Base-by-base conservation (phyloP, 2,113 vertebrate species). In the Pollimyrus isidori region DNA sequence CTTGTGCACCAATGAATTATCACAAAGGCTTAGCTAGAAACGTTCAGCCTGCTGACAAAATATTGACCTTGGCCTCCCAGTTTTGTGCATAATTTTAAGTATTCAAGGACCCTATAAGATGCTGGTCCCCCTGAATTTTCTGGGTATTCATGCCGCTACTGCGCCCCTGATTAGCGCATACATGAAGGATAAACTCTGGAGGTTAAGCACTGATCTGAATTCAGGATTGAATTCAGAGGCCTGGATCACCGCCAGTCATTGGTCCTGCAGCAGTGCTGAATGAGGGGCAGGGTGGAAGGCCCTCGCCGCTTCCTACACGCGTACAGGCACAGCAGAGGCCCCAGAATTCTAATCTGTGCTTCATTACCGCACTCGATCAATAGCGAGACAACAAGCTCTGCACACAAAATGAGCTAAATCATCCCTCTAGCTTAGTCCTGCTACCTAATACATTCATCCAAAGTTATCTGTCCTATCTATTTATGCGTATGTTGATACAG, bases 291-390 rank as follows among this genome's bases (percentile, higher is more conserved):
- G 50, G 2, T 35, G 1, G 0, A 35, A 9, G 30, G 35, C 86
- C 35, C 21, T n/a, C 86, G 13, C 19, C 2, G 50, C 80, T 84
- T 83, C 83, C 84, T 87, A 69, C 50, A 87, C 0, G 87, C 11
- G n/a, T 30, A 50, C 53, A 86, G 76, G 88, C 73, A 58, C 42
- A n/a, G 39, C 21, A 85, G 83, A 45, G 52, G 88, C 87, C 86
- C 87, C 58, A 39, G 85, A 82, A 87, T 86, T 86, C 88, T 80
- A 86, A 89, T 89, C 88, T 87, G 90, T 84, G 89, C 69, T 87
- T 89, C 85, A 89, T 87, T 90, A 86, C 88, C 6, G 69, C 17
- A 19, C 88, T 53, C n/a, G 88, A 89, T 89, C 90, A 87, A 90
- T 90, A 90, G 58, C 17, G 49, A 48, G 65, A 58, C 76, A 87